Evolutionary conservation across 2,797 vertebrate genomes (phyloP).

Genomic region (Malurus leucopterus): DNA sequence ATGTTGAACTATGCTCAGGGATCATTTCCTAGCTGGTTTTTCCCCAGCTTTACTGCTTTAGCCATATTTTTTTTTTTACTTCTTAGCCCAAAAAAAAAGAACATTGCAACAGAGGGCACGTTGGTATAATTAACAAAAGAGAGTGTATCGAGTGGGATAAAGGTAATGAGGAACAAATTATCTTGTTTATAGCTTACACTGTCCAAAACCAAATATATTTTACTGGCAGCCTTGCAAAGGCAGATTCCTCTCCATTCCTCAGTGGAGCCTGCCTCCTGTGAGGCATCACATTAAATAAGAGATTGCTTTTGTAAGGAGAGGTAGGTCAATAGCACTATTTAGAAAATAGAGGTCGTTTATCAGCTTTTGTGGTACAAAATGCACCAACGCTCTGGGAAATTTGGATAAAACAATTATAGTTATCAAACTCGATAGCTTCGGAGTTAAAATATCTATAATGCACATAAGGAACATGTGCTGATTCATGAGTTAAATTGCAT

Average conservation of each 20-base stretch:
- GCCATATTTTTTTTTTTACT: background rate
- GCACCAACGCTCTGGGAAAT: background rate
- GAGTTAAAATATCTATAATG: background rate
- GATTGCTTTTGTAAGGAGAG: background rate
- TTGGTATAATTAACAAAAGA: background rate
- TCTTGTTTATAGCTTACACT: background rate
- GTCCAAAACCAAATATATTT: background rate
- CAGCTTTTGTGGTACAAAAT: background rate
- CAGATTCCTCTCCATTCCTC: background rate
- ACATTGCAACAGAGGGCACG: background rate
- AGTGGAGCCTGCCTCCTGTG: background rate
- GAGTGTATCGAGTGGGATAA: background rate
- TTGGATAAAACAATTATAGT: background rate
- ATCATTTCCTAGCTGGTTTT: background rate
- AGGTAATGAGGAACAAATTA: background rate
- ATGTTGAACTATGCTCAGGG: background rate
- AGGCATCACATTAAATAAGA: background rate
- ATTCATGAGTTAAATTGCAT: background rate
- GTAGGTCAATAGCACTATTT: background rate
- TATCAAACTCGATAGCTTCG: background rate
- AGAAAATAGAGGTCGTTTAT: background rate
- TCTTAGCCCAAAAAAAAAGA: background rate
- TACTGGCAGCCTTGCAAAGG: background rate
- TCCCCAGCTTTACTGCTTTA: background rate
- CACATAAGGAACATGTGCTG: background rate